Evolutionary conservation across 2,797 vertebrate genomes (phyloP).

Genomic region (Sebastes wilsoni): DNA sequence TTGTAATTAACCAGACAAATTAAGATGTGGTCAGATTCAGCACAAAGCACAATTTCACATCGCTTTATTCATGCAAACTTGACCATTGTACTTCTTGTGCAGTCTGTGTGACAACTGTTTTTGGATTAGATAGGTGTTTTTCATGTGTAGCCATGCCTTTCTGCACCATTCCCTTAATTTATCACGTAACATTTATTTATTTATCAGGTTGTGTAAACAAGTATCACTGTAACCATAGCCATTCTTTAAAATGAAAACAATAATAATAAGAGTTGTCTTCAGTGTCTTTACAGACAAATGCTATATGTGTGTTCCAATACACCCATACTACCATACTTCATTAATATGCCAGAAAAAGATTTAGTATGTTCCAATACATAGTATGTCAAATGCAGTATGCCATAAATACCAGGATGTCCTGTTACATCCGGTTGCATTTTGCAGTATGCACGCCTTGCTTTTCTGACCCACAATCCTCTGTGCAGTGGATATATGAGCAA

Average conservation of each 20-base stretch:
- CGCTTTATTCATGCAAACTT: background rate
- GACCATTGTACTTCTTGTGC: no score
- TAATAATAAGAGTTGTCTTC: background rate
- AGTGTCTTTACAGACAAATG: background rate
- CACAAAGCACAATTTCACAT: background rate
- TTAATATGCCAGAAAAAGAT: no score
- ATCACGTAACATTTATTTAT: background rate
- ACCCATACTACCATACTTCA: no score
- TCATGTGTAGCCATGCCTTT: background rate
- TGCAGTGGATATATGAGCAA: no score
- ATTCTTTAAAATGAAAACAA: background rate
- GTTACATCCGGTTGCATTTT: no score
- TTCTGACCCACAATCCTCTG: no score
- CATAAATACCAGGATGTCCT: no score
- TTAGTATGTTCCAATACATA: no score
- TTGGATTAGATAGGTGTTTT: background rate
- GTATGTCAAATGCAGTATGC: no score
- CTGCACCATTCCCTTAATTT: background rate
- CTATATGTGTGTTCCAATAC: background rate
- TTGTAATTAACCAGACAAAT: background rate
- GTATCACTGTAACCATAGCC: background rate
- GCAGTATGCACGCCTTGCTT: no score
- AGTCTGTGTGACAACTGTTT: background rate
- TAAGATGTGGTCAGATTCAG: background rate
- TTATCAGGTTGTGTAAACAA: background rate